phyloP scores from a whole-genome alignment of 2,113 vertebrate species.

The Numenius arquata region DNA sequence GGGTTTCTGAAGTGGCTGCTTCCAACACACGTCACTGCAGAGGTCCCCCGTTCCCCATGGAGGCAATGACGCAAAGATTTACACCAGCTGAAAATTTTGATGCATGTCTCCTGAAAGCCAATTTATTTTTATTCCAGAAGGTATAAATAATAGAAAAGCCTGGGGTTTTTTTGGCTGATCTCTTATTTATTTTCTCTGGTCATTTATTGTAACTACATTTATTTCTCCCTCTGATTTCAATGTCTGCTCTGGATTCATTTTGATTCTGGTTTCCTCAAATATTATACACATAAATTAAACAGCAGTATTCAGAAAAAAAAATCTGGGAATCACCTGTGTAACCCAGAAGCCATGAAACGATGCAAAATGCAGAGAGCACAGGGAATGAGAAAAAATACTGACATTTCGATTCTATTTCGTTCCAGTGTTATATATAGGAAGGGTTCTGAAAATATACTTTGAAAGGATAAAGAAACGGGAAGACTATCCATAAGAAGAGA shows the following conservation, averaged over 20 bases:
- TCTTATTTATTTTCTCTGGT: neutral
- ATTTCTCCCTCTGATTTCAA: constrained; percentile 27
- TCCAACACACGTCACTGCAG: accelerated
- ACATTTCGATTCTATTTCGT: constrained; percentile 17
- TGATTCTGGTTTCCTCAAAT: constrained; percentile 8
- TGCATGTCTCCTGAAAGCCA: neutral
- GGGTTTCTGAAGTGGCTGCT: neutral
- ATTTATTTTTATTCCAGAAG: constrained; percentile 20
- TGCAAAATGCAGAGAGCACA: neutral
- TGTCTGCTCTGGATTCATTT: constrained; percentile 35
- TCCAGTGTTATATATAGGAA: neutral
- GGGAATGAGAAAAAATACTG: neutral
- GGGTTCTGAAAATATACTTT: neutral
- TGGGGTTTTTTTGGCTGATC: neutral
- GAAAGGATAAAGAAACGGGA: neutral
- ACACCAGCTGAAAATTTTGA: neutral
- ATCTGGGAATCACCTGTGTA: neutral
- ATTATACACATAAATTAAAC: constrained; percentile 42
- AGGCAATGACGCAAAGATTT: neutral
- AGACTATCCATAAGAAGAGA: neutral
- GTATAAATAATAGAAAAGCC: constrained; percentile 22
- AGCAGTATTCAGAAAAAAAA: neutral
- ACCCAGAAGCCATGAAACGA: neutral
- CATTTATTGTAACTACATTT: neutral
- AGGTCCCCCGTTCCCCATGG: neutral